Evolutionary conservation across 1,140 invertebrate species (phyloP).

Genomic region (Aplysia californica): DNA sequence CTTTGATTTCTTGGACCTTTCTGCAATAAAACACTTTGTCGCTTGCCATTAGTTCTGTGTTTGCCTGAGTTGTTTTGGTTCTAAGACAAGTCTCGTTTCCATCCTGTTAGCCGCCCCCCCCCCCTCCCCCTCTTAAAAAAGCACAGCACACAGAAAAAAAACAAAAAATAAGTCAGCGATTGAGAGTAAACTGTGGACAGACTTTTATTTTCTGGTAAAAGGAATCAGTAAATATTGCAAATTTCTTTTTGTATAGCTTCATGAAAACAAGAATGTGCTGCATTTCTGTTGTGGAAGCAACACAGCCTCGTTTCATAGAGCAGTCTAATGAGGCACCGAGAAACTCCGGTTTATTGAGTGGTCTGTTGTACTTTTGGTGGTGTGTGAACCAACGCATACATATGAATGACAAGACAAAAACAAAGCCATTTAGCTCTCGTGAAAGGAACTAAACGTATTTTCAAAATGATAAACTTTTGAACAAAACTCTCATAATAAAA

Average conservation of each 20-base stretch:
- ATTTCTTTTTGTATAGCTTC: not conserved
- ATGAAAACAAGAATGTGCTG: not conserved
- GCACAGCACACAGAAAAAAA: not conserved
- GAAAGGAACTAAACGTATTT: not conserved
- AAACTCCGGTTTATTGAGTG: not conserved
- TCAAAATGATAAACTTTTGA: not conserved
- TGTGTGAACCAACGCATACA: not conserved
- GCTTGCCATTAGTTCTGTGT: not conserved
- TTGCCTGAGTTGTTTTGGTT: not conserved
- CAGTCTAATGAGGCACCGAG: constrained; percentile 10
- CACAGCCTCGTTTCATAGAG: constrained; percentile 2
- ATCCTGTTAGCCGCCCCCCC: not conserved
- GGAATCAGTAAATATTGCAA: not conserved
- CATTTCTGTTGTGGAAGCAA: not conserved
- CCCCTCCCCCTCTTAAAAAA: not conserved
- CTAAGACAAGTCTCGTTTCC: not conserved
- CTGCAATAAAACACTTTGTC: not conserved
- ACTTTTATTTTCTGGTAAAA: not conserved
- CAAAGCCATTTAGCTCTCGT: not conserved
- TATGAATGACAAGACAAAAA: not conserved
- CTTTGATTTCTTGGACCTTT: not conserved
- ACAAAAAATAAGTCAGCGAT: not conserved
- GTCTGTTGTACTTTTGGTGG: too few species aligned
- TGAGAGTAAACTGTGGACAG: not conserved
- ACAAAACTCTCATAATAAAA: not conserved